Conservation (phyloP, 30 jellyfish, hydroid and myxozoan genomes). For the Sanderia malayensis region DNA sequence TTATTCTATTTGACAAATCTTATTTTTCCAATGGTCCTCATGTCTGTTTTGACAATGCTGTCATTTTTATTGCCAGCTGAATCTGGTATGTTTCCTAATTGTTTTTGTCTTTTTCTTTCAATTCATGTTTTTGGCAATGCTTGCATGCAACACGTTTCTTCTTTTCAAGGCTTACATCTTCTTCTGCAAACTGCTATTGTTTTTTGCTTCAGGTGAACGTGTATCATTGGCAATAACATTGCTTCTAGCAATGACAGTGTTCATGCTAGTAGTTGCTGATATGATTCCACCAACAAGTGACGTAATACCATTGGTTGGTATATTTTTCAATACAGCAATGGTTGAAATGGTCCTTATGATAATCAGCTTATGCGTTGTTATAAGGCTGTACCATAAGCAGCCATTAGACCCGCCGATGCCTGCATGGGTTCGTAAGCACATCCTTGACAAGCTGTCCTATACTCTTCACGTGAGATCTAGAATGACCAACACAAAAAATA, state of each 20-base stretch:
- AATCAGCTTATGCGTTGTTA: conserved; percentile 34
- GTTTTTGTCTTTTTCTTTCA: no score
- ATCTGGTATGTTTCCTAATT: conserved; percentile 44
- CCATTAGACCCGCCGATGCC: conserved; percentile 79
- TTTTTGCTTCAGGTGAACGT: conserved; percentile 51
- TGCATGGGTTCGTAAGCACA: conserved; percentile 49
- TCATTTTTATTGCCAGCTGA: conserved; percentile 78
- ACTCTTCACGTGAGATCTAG: conserved; percentile 32
- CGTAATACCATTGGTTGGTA: conserved; percentile 68
- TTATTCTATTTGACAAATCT: conserved; percentile 57
- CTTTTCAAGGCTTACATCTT: no score
- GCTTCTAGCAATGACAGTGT: conserved; percentile 77
- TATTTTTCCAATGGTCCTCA: conserved; percentile 68
- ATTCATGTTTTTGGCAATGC: no score
- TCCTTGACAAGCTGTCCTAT: conserved; percentile 57
- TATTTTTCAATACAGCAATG: conserved; percentile 72
- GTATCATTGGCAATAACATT: conserved; percentile 71
- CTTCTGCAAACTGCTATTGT: neutral
- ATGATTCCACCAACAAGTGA: conserved; percentile 78
- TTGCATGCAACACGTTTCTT: no score
- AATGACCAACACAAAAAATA: neutral
- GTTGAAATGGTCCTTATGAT: conserved; percentile 82
- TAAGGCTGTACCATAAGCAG: conserved; percentile 56
- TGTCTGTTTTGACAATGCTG: conserved; percentile 59
- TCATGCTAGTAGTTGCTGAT: conserved; percentile 79